Percentiles rank a stretch among this genome's conserved stretches.
These are phyloP conservation scores for Lucinisca nassula DNA, from an alignment of 2,888 invertebrate species.

Conservation along the genomic window DNA sequence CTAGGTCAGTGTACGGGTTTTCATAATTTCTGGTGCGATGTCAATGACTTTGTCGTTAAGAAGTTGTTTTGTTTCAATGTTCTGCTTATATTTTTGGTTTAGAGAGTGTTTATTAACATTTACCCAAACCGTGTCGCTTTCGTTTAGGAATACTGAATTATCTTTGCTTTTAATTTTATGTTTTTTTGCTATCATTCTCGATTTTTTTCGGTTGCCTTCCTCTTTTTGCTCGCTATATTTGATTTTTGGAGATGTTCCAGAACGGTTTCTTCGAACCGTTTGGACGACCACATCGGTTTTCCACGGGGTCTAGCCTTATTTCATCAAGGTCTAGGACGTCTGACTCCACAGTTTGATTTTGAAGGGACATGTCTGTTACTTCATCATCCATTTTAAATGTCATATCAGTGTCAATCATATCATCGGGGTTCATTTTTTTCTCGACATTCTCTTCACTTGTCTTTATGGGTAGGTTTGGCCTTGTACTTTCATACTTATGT, in stretches of 20 bases:
- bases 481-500: background rate
- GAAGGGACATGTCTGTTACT: background rate
- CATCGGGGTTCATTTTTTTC: background rate
- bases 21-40: background rate
- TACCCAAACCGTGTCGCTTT: background rate
- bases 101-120: background rate
- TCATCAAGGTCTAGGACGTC: background rate
- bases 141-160: background rate
- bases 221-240: background rate
- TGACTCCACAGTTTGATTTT: background rate
- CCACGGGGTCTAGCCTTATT: background rate
- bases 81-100: background rate
- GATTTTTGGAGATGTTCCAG: conserved; percentile 3
- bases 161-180: background rate
- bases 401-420: background rate
- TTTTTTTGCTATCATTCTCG: background rate
- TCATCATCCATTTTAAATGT: too few relatives aligned
- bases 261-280: conserved; percentile 13
- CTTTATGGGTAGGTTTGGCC: background rate
- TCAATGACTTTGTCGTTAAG: background rate
- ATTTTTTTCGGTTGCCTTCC: background rate
- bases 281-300: background rate
- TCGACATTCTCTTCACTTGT: background rate
- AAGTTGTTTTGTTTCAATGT: background rate
- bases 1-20: background rate